Base-by-base conservation (phyloP, 2,113 vertebrate species). In the Australoheros scitulus region DNA sequence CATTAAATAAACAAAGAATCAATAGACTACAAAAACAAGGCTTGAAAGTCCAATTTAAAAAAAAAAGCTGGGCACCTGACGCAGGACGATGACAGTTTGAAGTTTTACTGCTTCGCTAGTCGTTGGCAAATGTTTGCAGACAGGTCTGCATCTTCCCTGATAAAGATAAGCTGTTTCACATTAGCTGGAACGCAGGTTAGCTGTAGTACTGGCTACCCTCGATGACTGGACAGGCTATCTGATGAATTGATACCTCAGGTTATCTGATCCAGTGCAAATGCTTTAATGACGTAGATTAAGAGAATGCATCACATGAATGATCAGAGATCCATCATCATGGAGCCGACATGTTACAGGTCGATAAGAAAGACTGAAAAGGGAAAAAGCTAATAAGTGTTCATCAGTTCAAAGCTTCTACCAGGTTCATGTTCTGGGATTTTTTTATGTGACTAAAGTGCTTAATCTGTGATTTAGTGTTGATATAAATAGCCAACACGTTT, bases 361-460 rank as follows among this genome's bases (percentile, higher is more conserved):
- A 47, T 47, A 2, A 47, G 43, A 47, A 47, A 47, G 43, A 47
- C 13, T 47, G 43, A 15, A 47, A 47, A 47, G 43, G 13, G 43
- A 6, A 10, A 47, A 47, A 47, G 11, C 43, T 14, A 14, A 14
- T 47, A 47, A 47, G 43, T 15, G 43, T 7, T 7, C 10, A 52
- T 52, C 20, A 24, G 43, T 70, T 50, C 29, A 32, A 56, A 70
- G 24, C 24, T 0, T 70, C 65, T 11, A 70, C 43, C 24, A 32
- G 29, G 43, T 17, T 70, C 17, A 70, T 0, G 6, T 50, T 7
- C 3, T 52, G 41, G 15, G 1, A 22, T 4, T 18, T 29, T 29
- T 18, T 24, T 13, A 43, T 5, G 29, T 2, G 41, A 20, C 64
- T 50, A 11, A 0, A 43, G 17, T 50, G 24, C 15, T 50, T 0